Percentiles rank a stretch among this genome's conserved stretches.
phyloP scores from a whole-genome alignment of 2,113 vertebrate genomes.

The Camelus dromedarius region DNA sequence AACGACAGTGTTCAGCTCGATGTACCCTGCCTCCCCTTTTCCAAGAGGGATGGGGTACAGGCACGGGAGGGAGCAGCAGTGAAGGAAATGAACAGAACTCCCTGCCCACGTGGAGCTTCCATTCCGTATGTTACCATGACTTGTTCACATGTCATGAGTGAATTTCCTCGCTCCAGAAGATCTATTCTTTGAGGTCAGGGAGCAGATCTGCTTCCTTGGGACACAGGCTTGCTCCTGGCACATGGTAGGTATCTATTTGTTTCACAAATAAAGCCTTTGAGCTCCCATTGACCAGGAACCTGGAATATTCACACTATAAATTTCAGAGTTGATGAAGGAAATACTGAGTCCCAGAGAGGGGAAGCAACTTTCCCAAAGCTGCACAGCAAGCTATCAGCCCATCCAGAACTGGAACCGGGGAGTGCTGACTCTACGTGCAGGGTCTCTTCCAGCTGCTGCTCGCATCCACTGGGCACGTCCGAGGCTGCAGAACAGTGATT shows the following conservation, averaged over 20 bases:
- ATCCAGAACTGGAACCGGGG: neutral
- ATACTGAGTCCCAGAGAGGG: neutral
- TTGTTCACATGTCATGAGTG: neutral
- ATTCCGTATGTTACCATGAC: neutral
- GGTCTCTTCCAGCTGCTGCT: neutral
- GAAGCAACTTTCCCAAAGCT: neutral
- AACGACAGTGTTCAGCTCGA: neutral
- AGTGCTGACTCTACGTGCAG: accelerated
- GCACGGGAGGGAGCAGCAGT: neutral
- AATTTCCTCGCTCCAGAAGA: neutral
- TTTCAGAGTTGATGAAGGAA: neutral
- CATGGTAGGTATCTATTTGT: no score
- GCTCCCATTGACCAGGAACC: neutral
- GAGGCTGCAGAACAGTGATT: neutral
- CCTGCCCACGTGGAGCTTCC: neutral
- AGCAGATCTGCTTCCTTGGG: neutral
- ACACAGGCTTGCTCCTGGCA: neutral
- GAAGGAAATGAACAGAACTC: neutral
- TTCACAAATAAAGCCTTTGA: neutral
- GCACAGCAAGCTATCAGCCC: neutral
- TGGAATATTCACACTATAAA: neutral
- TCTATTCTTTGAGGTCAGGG: neutral
- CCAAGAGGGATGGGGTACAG: neutral
- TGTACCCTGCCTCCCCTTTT: accelerated
- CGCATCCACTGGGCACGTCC: neutral